These are phyloP conservation scores for Synergus japonicus DNA, from an alignment of 2,888 invertebrate species.

Conservation along the genomic window DNA sequence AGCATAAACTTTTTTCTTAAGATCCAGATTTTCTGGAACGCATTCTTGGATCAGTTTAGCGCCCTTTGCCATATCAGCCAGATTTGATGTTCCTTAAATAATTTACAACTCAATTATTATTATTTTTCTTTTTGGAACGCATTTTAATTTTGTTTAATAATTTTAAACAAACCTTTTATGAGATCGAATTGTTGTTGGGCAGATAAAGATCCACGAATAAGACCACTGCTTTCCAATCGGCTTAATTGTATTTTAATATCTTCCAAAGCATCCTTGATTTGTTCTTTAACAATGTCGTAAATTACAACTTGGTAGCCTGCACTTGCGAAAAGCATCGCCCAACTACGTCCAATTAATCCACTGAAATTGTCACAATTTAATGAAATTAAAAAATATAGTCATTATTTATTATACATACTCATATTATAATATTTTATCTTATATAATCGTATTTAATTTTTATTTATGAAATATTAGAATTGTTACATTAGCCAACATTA, in stretches of 20 bases:
- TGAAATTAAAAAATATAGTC: no score
- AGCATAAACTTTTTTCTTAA: slow-evolving; percentile 89
- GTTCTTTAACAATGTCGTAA: slow-evolving; percentile 89
- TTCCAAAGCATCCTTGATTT: slow-evolving; percentile 85
- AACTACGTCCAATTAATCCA: slow-evolving; percentile 96
- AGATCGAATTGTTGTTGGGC: slow-evolving; percentile 87
- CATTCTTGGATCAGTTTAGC: slow-evolving; percentile 95
- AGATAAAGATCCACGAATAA: slow-evolving; percentile 87
- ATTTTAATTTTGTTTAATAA: slow-evolving; percentile 48
- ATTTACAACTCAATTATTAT: slow-evolving; percentile 3
- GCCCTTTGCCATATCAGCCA: slow-evolving; percentile 85
- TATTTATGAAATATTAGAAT: not conserved
- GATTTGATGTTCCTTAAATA: slow-evolving; percentile 81
- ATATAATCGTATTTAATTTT: not conserved
- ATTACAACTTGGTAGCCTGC: slow-evolving; percentile 93
- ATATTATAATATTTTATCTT: no score
- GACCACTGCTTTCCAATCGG: slow-evolving; percentile 84
- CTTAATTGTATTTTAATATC: slow-evolving; percentile 87
- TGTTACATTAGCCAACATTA: not conserved
- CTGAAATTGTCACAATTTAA: slow-evolving; percentile 79
- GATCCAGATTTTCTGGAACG: slow-evolving; percentile 91
- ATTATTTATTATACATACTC: no score
- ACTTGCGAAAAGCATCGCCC: slow-evolving; percentile 97
- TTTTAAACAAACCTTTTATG: slow-evolving; percentile 82
- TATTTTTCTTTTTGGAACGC: not conserved